Conservation (phyloP, 1,140 invertebrate species). For the Eufriesea mexicana region DNA sequence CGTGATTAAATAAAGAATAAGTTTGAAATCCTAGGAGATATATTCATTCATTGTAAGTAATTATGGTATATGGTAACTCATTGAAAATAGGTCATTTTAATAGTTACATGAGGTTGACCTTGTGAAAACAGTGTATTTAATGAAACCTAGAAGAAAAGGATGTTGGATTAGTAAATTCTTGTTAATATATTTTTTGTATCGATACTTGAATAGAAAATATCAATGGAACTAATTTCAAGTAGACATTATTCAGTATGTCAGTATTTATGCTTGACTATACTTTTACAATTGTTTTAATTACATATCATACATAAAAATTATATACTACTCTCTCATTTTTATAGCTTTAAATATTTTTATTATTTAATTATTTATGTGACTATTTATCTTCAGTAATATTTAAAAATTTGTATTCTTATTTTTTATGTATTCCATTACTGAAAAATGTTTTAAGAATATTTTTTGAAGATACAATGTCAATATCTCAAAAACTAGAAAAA, state of each 20-base stretch:
- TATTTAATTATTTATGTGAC: not conserved
- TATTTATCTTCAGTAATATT: not conserved
- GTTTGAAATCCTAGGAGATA: not conserved
- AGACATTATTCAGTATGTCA: not conserved
- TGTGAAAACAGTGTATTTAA: not conserved
- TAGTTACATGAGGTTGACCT: not conserved
- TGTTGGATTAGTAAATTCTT: not conserved
- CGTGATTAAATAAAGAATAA: slow-evolving; percentile 12
- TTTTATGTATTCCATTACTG: too few relatives aligned
- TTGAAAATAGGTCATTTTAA: not conserved
- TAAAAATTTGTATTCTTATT: not conserved
- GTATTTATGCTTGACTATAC: not conserved
- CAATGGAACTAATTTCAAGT: not conserved
- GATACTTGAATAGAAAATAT: not conserved
- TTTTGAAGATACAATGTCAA: too few relatives aligned
- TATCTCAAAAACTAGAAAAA: too few relatives aligned
- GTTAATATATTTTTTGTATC: not conserved
- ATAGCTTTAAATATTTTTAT: not conserved
- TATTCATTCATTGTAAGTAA: slow-evolving; percentile 2
- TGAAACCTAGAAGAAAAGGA: not conserved
- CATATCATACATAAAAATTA: not conserved
- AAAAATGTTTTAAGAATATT: too few relatives aligned
- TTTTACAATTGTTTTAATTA: not conserved
- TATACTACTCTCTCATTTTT: not conserved
- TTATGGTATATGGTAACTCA: not conserved